Evolutionary conservation across 2,113 vertebrate species (phyloP), one percentile per base, ranked within the genome.

Genomic region (Paracanthobrama guichenoti): DNA sequence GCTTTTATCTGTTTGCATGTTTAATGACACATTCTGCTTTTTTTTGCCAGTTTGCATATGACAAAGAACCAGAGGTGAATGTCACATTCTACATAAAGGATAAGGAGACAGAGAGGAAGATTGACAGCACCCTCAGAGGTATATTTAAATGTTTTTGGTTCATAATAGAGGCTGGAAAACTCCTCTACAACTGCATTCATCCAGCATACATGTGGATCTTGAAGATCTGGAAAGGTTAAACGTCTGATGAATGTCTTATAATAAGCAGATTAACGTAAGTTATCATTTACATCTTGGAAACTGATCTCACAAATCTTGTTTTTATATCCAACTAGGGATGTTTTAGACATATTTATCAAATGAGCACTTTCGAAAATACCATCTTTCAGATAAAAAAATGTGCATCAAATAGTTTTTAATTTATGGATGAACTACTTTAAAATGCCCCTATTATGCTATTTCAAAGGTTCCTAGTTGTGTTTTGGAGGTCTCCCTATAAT

Each of bases 71-170:
- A 90, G 97, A 96, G 0, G 88, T 96, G 64, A 94, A 93, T 77
- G 89, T 99, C 76, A 93, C 94, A 26, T 95, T 99, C 90, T 96
- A 95, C 3, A 91, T 98, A 88, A 97, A 92, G 90, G 93, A 94
- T 74, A 91, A 86, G 2, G 86, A 73, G 35, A 94, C 93, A 7
- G 88, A 91, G 77, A 95, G 91, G 91, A 96, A 95, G 89, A 95
- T 99, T 81, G 98, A 99, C 95, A 99, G 97, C 93, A 96, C 94
- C 13, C 91, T 99, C 71, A 95, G 94, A 90, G 96, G 98, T 99
- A 89, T 89, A 95, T 87, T 72, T 74, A 3, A 74, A 48, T 74
- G 3, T 8, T 31, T 53, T 75, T 53, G 13, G 7, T 31, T 53
- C n/a, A 75, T n/a, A 35, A 26, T 53, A 50, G 46, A 75, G 24